These are phyloP conservation scores for Tigriopus californicus DNA, from an alignment of 2,888 invertebrate species.

Conservation along the genomic window DNA sequence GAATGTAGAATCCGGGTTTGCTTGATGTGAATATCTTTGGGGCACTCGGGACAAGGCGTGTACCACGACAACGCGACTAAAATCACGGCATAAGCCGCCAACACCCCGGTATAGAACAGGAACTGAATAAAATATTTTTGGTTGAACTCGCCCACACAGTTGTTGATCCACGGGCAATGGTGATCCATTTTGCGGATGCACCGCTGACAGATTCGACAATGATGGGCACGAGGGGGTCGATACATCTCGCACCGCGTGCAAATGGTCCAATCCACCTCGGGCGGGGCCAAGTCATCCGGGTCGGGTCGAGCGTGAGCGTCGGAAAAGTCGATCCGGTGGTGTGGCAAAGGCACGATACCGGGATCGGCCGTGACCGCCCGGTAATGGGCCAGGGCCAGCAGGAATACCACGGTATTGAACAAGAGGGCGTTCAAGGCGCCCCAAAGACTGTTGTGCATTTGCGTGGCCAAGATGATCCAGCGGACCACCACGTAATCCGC, in stretches of 20 bases:
- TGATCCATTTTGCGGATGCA: conserved; percentile 14
- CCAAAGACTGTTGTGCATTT: conserved; percentile 59
- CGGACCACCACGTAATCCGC: conserved; percentile 68
- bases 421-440: conserved; percentile 55
- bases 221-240: conserved; percentile 36
- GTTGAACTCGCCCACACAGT: conserved; percentile 77
- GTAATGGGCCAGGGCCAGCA: conserved; percentile 54
- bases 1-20: conserved; percentile 50
- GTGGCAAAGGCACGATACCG: conserved; percentile 54
- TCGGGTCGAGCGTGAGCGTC: conserved; percentile 42
- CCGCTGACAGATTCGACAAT: conserved; percentile 65
- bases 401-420: conserved; percentile 56
- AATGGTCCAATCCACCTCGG: conserved; percentile 43
- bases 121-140: conserved; percentile 82
- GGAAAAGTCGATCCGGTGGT: conserved; percentile 49
- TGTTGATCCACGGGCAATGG: conserved; percentile 47
- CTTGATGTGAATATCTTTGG: conserved; percentile 30
- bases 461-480: conserved; percentile 58
- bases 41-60: conserved; percentile 43
- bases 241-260: conserved; percentile 45
- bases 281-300: conserved; percentile 52
- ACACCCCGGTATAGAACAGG: conserved; percentile 51
- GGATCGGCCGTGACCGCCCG: conserved; percentile 75
- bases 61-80: conserved; percentile 53
- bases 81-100: conserved; percentile 44